A percentile compares a stretch with the other conserved stretches of the same genome.
phyloP scores from a whole-genome alignment of 2,113 vertebrate genomes.

The Carettochelys insculpta region DNA sequence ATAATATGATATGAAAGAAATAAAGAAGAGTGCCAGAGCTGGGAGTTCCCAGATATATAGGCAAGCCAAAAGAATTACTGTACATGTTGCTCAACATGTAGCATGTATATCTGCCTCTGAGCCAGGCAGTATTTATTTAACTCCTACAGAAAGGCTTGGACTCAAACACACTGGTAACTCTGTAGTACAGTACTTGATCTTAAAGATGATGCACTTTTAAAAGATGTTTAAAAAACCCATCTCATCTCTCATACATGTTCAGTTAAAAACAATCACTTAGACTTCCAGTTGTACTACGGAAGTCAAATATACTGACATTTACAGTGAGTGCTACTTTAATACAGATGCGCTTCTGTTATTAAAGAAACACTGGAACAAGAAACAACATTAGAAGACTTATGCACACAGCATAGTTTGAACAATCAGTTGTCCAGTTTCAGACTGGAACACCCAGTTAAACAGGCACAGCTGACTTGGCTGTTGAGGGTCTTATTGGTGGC shows the following conservation, averaged over 20 bases:
- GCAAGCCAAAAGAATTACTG: neutral
- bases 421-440: too few relatives aligned
- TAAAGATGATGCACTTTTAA: constrained; percentile 14
- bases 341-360: neutral
- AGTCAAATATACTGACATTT: neutral
- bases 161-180: constrained; percentile 29
- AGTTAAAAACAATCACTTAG: constrained; percentile 17
- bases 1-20: neutral
- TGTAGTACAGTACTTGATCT: constrained; percentile 11
- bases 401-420: neutral
- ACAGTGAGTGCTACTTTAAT: neutral
- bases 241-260: neutral
- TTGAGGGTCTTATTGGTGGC: too few relatives aligned
- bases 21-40: neutral
- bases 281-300: neutral
- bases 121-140: constrained; percentile 27
- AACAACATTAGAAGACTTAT: neutral
- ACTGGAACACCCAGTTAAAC: too few relatives aligned
- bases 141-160: constrained; percentile 36
- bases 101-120: constrained; percentile 27
- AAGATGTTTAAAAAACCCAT: constrained; percentile 23
- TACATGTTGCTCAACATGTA: constrained; percentile 25
- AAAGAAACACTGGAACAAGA: neutral
- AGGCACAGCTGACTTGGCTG: too few relatives aligned
- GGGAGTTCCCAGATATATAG: neutral